phyloP scores from a whole-genome alignment of 2,888 invertebrate genomes.

The Drosophila rellima region DNA sequence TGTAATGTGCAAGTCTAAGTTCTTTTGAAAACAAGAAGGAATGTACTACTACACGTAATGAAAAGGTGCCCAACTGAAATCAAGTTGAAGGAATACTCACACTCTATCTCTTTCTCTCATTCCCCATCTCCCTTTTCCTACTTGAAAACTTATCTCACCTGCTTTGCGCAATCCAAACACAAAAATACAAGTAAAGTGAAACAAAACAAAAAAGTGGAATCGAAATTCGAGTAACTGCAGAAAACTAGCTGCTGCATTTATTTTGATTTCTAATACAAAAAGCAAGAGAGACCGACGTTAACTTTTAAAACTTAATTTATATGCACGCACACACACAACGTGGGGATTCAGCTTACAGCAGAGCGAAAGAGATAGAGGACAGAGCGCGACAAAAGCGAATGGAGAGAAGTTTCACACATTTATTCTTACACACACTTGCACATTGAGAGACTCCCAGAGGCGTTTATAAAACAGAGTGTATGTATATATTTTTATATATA shows the following conservation, averaged over 20 bases:
- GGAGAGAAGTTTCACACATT: conserved; percentile 31
- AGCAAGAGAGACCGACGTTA: conserved; percentile 47
- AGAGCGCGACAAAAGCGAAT: not conserved
- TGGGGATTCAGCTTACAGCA: conserved; percentile 62
- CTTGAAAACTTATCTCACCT: conserved; percentile 44
- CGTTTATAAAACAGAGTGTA: conserved; percentile 28
- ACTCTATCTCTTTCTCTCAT: conserved; percentile 3
- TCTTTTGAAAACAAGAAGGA: conserved; percentile 14
- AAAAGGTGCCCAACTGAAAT: conserved; percentile 46
- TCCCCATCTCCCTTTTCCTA: not conserved
- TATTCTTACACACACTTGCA: conserved; percentile 16
- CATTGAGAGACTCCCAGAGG: conserved; percentile 26
- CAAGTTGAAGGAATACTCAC: conserved; percentile 31
- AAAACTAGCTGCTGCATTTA: conserved; percentile 69
- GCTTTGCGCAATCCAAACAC: conserved; percentile 63
- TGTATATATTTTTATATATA: conserved; percentile 29
- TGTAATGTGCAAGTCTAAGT: conserved; percentile 28
- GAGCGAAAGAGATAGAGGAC: conserved; percentile 11
- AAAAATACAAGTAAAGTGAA: conserved; percentile 15
- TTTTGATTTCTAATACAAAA: conserved; percentile 71
- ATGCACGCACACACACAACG: conserved; percentile 65
- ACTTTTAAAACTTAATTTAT: conserved; percentile 80
- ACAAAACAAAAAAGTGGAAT: conserved; percentile 13
- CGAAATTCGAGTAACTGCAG: conserved; percentile 25
- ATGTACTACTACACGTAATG: conserved; percentile 23